Evolutionary conservation across 2,113 vertebrate genomes (phyloP).

Genomic region (Tenebrosternarchus preto): DNA sequence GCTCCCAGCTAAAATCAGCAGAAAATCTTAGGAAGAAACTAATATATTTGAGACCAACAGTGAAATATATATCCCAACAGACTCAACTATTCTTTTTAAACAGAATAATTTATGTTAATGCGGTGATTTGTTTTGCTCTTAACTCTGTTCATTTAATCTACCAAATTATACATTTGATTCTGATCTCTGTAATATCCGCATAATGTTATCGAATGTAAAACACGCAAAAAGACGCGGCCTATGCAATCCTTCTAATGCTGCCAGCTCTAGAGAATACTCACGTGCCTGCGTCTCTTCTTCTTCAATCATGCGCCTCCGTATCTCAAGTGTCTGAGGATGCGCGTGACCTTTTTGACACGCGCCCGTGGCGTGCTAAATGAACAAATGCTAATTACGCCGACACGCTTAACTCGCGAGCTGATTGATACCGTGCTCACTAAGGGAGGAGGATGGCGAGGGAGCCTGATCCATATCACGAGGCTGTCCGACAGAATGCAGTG

Average conservation of each 20-base stretch:
- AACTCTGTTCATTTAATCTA: not conserved
- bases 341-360: conserved; percentile 28
- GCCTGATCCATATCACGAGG: conserved; percentile 14
- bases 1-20: not conserved
- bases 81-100: not conserved
- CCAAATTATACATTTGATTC: not conserved
- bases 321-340: conserved; percentile 18
- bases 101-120: not conserved
- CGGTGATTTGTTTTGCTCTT: not conserved
- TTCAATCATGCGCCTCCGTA: conserved; percentile 21
- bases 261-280: not conserved
- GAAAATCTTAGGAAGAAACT: not conserved
- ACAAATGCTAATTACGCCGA: conserved; percentile 41
- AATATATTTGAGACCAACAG: not conserved
- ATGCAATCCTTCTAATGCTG: not conserved
- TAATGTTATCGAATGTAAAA: conserved; percentile 20
- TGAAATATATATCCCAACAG: not conserved
- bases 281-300: conserved; percentile 2
- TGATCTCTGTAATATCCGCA: conserved; percentile 44
- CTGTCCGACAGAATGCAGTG: not conserved
- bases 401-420: conserved; percentile 24
- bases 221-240: not conserved
- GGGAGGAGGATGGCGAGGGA: not conserved
- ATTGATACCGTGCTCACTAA: conserved; percentile 7
- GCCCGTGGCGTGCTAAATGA: conserved; percentile 30